phyloP scores from a whole-genome alignment of 2,888 invertebrate genomes.

The Plusia festucae region DNA sequence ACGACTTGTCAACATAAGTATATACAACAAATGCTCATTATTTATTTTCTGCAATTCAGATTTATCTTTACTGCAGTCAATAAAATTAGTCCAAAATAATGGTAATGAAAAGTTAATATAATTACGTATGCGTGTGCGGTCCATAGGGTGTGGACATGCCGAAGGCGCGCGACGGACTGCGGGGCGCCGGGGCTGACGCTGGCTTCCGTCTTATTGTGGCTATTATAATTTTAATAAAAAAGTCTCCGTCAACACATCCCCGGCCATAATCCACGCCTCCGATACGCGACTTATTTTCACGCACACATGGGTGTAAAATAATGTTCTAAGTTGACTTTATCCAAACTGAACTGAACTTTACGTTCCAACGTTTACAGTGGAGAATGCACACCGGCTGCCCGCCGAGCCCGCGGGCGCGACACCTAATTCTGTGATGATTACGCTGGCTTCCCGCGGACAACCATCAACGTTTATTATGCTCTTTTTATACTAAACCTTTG shows the following conservation, averaged over 20 bases:
- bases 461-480: constrained; percentile 31
- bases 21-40: no score
- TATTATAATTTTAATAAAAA: constrained; percentile 1
- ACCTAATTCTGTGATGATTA: constrained; percentile 34
- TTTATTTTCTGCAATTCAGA: no score
- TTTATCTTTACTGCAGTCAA: no score
- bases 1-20: no score
- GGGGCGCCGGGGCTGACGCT: background rate
- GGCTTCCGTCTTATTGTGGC: constrained; percentile 2
- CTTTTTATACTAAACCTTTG: constrained; percentile 21
- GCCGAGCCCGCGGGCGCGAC: background rate
- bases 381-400: background rate
- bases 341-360: background rate
- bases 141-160: background rate
- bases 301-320: background rate
- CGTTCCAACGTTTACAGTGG: background rate
- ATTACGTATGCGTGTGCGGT: no score
- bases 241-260: background rate
- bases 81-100: no score
- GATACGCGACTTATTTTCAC: background rate
- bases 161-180: background rate
- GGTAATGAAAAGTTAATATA: no score
- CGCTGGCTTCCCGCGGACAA: constrained; percentile 25
- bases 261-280: background rate
- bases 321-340: background rate